Evolutionary conservation across 2,888 invertebrate species (phyloP), one percentile per base, ranked within the genome.

Genomic region (Drosophila melanosoma): DNA sequence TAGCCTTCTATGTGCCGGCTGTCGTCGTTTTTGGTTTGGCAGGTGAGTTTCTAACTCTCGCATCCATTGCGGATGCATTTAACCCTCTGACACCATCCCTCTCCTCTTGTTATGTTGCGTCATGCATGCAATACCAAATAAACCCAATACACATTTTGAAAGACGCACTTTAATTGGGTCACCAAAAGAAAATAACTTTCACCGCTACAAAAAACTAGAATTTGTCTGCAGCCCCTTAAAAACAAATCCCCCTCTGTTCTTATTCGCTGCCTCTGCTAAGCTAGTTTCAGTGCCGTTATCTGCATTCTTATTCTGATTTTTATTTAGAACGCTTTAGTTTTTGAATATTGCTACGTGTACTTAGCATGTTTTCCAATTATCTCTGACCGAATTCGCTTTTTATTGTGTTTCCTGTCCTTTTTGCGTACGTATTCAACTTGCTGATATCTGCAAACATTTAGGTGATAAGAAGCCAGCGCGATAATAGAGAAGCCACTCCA

Each of bases 1-100:
- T 95, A 51, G 97, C 98, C 81, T 98, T 98, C 93, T 96, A 98
- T 85, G 91, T 98, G 87, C 97, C 98, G 82, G 97, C 96, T 60
- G 95, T 97, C 82, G 95, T 98, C 81, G 96, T 97, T 83, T 94
- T 96, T 82, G 95, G 96, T 81, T 94, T 98, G 91, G 95, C 97
- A 93, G 96, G 98, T 98, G 94, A 95, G 94, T 73, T 49, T 59
- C 2, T 54, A n/a, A 17, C 26, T 23, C 8, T 11, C 12, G 57
- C 63, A 58, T 48, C 36, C 29, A 42, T 17, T 29, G 45, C 15
- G 6, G 23, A 26, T 60, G 52, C 45, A 40, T 51, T 29, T 10
- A n/a, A 11, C 10, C 7, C 38, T n/a, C 56, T 12, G 8, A 7
- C 17, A 45, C n/a, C n/a, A 11, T 7, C 2, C 32, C 26, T n/a